phyloP scores from a whole-genome alignment of 2,797 vertebrate genomes.

The Poecilia velifera region DNA sequence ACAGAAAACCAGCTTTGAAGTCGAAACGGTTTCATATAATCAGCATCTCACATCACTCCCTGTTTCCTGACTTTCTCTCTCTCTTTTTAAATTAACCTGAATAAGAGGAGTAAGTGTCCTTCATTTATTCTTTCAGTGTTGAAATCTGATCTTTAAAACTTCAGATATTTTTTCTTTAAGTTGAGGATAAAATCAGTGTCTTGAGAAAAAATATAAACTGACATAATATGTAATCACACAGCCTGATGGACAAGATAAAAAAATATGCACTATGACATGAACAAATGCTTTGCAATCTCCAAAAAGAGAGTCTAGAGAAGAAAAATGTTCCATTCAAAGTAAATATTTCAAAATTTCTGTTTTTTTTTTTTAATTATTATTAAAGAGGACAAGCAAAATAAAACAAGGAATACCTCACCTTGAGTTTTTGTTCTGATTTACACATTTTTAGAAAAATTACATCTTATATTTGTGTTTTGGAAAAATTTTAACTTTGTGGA shows the following conservation, averaged over 20 bases:
- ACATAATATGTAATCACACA: not conserved
- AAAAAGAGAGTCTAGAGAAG: not conserved
- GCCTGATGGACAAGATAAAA: not conserved
- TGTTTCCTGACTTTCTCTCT: not conserved
- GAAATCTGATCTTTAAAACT: not conserved
- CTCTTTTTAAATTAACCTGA: not conserved
- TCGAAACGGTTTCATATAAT: not conserved
- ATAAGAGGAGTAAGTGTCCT: not conserved
- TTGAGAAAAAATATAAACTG: not conserved
- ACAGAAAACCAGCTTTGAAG: not conserved
- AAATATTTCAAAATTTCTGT: no score
- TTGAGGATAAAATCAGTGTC: not conserved
- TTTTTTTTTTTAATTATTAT: no score
- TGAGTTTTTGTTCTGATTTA: not conserved
- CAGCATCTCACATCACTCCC: not conserved
- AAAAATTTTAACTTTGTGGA: not conserved
- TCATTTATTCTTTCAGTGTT: not conserved
- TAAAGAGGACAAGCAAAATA: not conserved
- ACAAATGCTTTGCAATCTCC: not conserved
- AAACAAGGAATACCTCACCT: not conserved
- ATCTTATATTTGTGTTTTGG: not conserved
- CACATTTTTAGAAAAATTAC: no score
- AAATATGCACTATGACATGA: not conserved
- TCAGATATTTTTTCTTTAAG: not conserved
- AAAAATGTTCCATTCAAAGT: not conserved